A percentile compares a stretch with the other conserved stretches of the same genome.
Evolutionary conservation across 1,140 invertebrate genomes (phyloP).

Genomic region (Archegozetes longisetosus): DNA sequence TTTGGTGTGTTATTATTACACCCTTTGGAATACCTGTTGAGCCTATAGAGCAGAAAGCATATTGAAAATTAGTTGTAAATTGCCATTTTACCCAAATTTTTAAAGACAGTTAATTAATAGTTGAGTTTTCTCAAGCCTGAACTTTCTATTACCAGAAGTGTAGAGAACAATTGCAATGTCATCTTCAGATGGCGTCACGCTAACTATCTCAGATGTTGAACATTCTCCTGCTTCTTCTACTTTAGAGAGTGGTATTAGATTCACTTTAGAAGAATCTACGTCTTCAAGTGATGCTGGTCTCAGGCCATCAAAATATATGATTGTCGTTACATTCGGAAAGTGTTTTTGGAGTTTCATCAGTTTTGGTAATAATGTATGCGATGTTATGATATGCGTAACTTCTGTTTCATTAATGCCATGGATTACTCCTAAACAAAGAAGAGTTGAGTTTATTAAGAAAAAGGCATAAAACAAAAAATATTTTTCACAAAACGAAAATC

Average conservation of each 20-base stretch:
- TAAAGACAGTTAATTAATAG: too few species aligned
- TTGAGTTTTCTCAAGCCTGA: too few species aligned
- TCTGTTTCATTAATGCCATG: slow-evolving; percentile 94
- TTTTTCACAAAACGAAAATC: neutral
- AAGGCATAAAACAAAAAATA: neutral
- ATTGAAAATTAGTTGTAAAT: too few species aligned
- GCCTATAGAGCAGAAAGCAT: too few species aligned
- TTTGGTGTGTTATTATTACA: slow-evolving; percentile 58
- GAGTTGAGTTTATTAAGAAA: neutral
- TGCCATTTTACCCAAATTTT: too few species aligned
- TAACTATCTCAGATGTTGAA: neutral
- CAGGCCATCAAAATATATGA: slow-evolving; percentile 16
- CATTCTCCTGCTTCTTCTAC: neutral
- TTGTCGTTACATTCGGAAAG: neutral
- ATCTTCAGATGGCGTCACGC: slow-evolving; percentile 36
- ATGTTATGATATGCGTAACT: slow-evolving; percentile 38
- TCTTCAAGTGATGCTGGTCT: neutral
- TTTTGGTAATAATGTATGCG: slow-evolving; percentile 23
- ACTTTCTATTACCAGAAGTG: slow-evolving; percentile 26
- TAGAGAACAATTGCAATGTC: slow-evolving; percentile 38
- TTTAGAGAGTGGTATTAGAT: neutral
- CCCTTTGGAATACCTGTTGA: slow-evolving; percentile 28
- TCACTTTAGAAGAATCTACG: neutral
- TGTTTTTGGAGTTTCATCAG: slow-evolving; percentile 12
- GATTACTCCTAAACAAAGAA: slow-evolving; percentile 47